Evolutionary conservation across 1,140 invertebrate genomes (phyloP).

Genomic region (Drosophila subpulchrella): DNA sequence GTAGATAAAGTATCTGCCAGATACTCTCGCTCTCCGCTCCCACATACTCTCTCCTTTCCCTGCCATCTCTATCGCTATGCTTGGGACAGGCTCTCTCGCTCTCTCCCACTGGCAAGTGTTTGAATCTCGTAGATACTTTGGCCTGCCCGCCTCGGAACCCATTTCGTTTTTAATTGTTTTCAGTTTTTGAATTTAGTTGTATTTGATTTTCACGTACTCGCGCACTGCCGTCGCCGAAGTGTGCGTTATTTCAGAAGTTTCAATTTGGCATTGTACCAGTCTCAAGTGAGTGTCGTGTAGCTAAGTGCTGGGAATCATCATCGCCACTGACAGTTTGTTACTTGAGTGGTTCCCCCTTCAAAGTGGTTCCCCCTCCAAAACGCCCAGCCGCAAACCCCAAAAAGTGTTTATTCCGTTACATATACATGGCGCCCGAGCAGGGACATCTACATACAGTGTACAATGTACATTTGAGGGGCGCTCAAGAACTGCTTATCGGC

Average conservation of each 20-base stretch:
- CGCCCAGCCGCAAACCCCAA: background rate
- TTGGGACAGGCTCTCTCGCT: background rate
- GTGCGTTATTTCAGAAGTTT: slow-evolving; percentile 45
- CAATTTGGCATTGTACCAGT: slow-evolving; percentile 28
- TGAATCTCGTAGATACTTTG: slow-evolving; percentile 71
- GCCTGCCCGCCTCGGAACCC: slow-evolving; percentile 53
- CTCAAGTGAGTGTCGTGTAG: slow-evolving; percentile 48
- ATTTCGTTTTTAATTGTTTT: slow-evolving; percentile 82
- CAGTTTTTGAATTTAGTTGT: slow-evolving; percentile 79
- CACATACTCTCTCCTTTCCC: slow-evolving; percentile 11
- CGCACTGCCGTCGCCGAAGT: slow-evolving; percentile 56
- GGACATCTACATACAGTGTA: slow-evolving; percentile 1
- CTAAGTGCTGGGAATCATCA: slow-evolving; percentile 49
- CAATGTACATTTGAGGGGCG: slow-evolving; percentile 1
- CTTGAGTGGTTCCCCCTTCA: slow-evolving; percentile 42
- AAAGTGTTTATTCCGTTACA: slow-evolving; percentile 2
- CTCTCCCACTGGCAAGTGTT: slow-evolving; percentile 40
- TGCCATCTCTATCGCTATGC: background rate
- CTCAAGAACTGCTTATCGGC: slow-evolving; percentile 49
- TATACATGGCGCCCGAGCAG: slow-evolving; percentile 22
- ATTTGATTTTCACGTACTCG: slow-evolving; percentile 76
- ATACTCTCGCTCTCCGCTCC: slow-evolving; percentile 34
- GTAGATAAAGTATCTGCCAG: slow-evolving; percentile 72
- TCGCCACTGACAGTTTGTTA: slow-evolving; percentile 44
- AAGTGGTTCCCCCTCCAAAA: slow-evolving; percentile 5